These are phyloP conservation scores for Myotis findleyi DNA, from an alignment of 2,797 vertebrate species.

Conservation along the genomic window DNA sequence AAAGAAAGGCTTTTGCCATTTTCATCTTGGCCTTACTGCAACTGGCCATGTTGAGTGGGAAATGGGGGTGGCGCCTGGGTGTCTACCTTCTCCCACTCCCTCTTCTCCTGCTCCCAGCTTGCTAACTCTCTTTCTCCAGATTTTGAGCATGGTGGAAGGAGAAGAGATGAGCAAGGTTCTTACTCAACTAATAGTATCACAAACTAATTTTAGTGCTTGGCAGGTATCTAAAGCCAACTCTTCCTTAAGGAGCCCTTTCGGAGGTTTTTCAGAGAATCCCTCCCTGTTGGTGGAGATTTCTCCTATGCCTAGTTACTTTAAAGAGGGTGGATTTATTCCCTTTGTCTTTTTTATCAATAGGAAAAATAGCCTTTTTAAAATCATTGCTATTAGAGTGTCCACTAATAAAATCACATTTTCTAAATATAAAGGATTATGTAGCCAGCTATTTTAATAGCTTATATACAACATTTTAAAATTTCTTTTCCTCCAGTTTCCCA, in stretches of 20 bases:
- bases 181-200: neutral
- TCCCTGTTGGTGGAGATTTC: neutral
- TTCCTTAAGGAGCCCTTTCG: neutral
- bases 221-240: neutral
- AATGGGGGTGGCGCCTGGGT: neutral
- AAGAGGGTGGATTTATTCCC: neutral
- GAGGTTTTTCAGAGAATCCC: neutral
- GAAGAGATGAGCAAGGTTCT: neutral
- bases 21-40: neutral
- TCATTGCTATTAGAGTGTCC: constrained; percentile 46
- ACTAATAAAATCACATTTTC: constrained; percentile 66
- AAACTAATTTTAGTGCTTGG: constrained; percentile 39
- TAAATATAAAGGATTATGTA: constrained; percentile 62
- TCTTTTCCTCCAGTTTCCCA: constrained; percentile 36
- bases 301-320: neutral
- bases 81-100: neutral
- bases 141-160: neutral
- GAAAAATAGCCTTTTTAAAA: constrained; percentile 19
- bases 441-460: constrained; percentile 48
- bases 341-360: neutral
- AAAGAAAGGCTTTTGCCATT: neutral
- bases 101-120: neutral
- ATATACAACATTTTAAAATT: constrained; percentile 66
- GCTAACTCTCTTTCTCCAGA: neutral
- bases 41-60: neutral